These are phyloP conservation scores for Vesta saturnalis DNA, from an alignment of 2,888 invertebrate species.

Conservation along the genomic window DNA sequence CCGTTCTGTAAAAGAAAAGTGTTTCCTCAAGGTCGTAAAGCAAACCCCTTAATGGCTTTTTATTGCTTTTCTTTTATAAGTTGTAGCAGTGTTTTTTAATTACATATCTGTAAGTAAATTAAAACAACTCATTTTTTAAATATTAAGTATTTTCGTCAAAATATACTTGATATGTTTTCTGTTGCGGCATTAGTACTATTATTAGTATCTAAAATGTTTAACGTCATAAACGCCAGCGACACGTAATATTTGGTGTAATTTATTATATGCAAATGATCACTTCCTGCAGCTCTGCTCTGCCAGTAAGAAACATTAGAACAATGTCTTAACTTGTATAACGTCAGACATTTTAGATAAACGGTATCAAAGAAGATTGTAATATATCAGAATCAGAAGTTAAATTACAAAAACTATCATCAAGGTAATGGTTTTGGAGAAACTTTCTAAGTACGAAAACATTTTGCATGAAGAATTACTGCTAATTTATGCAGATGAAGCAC, in stretches of 20 bases:
- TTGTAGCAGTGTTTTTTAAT: slow-evolving; percentile 21
- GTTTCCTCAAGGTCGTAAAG: slow-evolving; percentile 27
- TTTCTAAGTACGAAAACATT: slow-evolving; percentile 47
- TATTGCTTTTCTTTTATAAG: slow-evolving; percentile 21
- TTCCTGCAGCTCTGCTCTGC: not conserved
- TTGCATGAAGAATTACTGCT: slow-evolving; percentile 50
- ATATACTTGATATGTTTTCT: no score
- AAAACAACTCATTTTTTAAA: no score
- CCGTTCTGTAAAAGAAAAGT: slow-evolving; percentile 18
- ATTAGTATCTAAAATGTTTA: not conserved
- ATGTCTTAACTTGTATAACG: not conserved
- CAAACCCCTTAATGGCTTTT: slow-evolving; percentile 25
- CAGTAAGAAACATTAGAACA: not conserved
- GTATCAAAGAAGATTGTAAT: not conserved
- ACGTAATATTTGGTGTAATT: not conserved
- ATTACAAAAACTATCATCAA: slow-evolving; percentile 43
- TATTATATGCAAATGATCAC: not conserved
- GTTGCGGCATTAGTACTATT: not conserved
- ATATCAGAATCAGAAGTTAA: slow-evolving; percentile 46
- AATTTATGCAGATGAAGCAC: slow-evolving; percentile 51
- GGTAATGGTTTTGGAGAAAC: slow-evolving; percentile 47
- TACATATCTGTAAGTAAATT: slow-evolving; percentile 14
- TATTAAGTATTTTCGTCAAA: no score
- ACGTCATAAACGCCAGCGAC: not conserved
- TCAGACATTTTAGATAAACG: not conserved